Base-by-base conservation (phyloP, 1,140 invertebrate genomes). In the Ceratina japonica region DNA sequence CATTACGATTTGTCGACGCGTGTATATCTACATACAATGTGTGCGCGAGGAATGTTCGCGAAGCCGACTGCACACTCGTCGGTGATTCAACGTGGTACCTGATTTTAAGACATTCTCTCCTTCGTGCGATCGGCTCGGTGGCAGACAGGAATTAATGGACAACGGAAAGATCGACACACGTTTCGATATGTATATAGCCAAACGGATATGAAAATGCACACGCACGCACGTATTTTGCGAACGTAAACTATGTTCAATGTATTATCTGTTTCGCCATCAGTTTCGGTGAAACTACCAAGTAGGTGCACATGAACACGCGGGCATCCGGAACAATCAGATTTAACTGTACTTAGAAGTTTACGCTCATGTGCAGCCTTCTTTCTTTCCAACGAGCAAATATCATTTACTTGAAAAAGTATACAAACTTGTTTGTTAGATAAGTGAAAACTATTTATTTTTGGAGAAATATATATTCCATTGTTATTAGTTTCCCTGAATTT, bases 101-200 rank as follows among this genome's bases (percentile, higher is more conserved):
- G 70, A 72, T 72, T 72, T 72, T 72, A n/a, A 61, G 61, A 72
- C 70, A 72, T 72, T 72, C 70, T 72, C 37, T 59, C 22, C 54
- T 61, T 72, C 56, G 20, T 44, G 69, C 69, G 70, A 72, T 49
- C 37, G 22, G 18, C 22, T 63, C 16, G 10, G 7, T 64, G 49
- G 44, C 71, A 49, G 72, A 8, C 13, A 15, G 31, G 8, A 74
- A 66, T 58, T 13, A 59, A 58, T 65, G 73, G 54, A 24, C 22
- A 27, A 75, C 52, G 52, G 52, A 75, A 68, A 27, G 37, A 54
- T 75, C 54, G 73, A 68, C 51, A 24, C 7, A 20, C 54, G 20
- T 52, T 5, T 73, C 44, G 2, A 37, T 22, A 12, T 44, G 13
- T 18, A 52, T 51, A 51, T 10, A 44, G 10, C 10, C 24, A 24